These are phyloP conservation scores for Ormia ochracea DNA, from an alignment of 2,888 invertebrate species.

Conservation along the genomic window DNA sequence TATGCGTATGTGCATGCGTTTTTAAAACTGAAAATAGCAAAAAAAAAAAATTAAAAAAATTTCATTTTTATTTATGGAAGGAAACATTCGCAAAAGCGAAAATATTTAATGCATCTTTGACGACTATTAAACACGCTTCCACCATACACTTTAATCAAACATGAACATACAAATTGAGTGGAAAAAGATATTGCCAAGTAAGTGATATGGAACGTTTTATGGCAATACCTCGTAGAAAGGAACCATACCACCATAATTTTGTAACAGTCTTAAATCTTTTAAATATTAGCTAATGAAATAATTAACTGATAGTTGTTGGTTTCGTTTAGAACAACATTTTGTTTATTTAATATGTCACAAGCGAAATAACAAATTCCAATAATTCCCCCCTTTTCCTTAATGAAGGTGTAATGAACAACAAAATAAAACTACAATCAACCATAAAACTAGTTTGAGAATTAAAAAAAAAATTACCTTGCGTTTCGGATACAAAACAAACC, in stretches of 20 bases:
- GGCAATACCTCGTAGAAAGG: no score
- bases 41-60: constrained; percentile 3
- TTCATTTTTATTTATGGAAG: constrained; percentile 8
- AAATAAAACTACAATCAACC: constrained; percentile 31
- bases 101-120: not conserved
- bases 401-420: not conserved
- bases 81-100: not conserved
- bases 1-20: no score
- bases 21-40: no score
- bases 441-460: constrained; percentile 50
- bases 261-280: no score
- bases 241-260: no score
- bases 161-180: no score
- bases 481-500: constrained; percentile 23
- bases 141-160: no score
- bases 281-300: no score
- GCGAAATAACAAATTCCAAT: not conserved
- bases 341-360: not conserved
- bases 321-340: not conserved
- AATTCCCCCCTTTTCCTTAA: not conserved
- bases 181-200: no score
- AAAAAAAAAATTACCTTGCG: constrained; percentile 20
- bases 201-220: no score
- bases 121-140: not conserved
- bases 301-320: no score